Evolutionary conservation across 2,888 invertebrate genomes (phyloP).

Genomic region (Penaeus monodon): DNA sequence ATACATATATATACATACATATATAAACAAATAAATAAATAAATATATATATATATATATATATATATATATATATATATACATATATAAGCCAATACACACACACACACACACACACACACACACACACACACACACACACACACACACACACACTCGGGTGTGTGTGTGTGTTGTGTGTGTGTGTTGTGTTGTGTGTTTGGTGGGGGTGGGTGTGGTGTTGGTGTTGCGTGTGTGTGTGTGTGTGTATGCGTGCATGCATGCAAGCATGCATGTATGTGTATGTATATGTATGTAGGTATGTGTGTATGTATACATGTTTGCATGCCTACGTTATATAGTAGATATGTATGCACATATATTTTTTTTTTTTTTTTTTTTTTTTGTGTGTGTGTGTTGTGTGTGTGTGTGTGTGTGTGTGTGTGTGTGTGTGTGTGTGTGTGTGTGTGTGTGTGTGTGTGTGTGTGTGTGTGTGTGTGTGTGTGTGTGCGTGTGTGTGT

Average conservation of each 20-base stretch:
- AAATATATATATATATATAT: conserved; percentile 20
- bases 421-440: conserved; percentile 11
- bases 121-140: conserved; percentile 29
- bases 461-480: not conserved
- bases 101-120: conserved; percentile 28
- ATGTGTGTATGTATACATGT: too few relatives aligned
- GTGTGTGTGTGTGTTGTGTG: not conserved
- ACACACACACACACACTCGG: conserved; percentile 15
- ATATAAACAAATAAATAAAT: conserved; percentile 30
- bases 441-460: conserved; percentile 6
- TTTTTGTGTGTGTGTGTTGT: not conserved
- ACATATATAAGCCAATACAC: not conserved
- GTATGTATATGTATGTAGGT: too few relatives aligned
- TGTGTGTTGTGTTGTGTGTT: too few relatives aligned
- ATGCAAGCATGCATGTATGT: too few relatives aligned
- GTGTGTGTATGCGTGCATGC: too few relatives aligned
- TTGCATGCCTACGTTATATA: too few relatives aligned
- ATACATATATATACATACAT: conserved; percentile 3
- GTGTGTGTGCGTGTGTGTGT: not conserved
- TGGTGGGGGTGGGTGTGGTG: too few relatives aligned
- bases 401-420: conserved; percentile 21
- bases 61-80: conserved; percentile 12
- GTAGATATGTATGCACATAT: too few relatives aligned
- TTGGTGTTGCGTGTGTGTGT: not conserved
- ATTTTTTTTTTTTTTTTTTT: too few relatives aligned